Evolutionary conservation across 1,140 invertebrate genomes (phyloP), one percentile per base, ranked within the genome.

Genomic region (Nylanderia fulva): DNA sequence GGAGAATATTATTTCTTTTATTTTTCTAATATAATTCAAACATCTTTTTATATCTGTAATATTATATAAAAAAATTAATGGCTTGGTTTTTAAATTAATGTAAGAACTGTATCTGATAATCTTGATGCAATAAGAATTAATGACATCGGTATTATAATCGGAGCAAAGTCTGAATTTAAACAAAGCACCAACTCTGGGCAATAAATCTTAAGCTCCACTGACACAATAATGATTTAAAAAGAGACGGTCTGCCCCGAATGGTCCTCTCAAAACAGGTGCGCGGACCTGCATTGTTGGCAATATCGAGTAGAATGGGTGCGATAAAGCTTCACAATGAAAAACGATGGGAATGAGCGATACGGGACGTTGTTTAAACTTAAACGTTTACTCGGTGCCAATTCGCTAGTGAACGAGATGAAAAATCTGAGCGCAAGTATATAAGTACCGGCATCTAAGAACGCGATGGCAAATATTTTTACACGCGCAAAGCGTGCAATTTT

Each of bases 251-350:
- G 52, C 36, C 27, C 21, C 18, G 48, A 36, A 21, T 69, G 60
- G 76, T 21, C 39, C 2, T 24, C 72, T 33, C 52, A 42, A 68
- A 88, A 61, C 24, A 39, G 42, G 4, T 66, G 48, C n/a, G n/a
- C 42, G 42, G 15, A 54, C 58, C 18, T 48, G 54, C 68, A 72
- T 39, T 75, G 72, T 68, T 89, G 88, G 71, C 86, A 89, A 52
- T 64, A 11, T n/a, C 58, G 11, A 27, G 29, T 36, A 33, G 18
- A n/a, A 61, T 58, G 36, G 24, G 52, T 54, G 77, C 29, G 58
- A 84, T 88, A 83, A 88, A 86, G 27, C 82, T 66, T 74, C 21
- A 8, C 33, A 83, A 52, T 58, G 45, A 68, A 83, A 58, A 82
- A 82, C 66, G 77, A 72, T 82, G 77, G 24, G 77, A 82, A 71